Evolutionary conservation across 2,113 vertebrate species (phyloP).

Genomic region (Castor canadensis): DNA sequence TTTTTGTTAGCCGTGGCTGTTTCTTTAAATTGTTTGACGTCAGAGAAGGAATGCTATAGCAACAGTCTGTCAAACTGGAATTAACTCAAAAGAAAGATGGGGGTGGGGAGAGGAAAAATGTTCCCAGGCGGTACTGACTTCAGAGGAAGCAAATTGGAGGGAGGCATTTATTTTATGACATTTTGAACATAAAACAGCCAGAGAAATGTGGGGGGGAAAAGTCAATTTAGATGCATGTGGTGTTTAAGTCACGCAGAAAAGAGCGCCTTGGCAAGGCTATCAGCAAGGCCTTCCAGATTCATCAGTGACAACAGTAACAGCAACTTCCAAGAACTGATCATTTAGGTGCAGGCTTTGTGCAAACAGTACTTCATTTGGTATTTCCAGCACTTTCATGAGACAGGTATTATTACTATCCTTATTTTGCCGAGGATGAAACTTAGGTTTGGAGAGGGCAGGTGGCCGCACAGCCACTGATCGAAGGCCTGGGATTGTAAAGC

Average conservation of each 20-base stretch:
- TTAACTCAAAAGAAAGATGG: constrained; percentile 82
- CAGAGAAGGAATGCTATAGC: constrained; percentile 85
- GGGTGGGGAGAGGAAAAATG: constrained; percentile 71
- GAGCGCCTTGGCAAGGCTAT: neutral
- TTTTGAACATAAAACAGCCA: constrained; percentile 51
- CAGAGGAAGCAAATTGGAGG: constrained; percentile 69
- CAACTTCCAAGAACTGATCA: neutral
- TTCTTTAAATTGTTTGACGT: constrained; percentile 85
- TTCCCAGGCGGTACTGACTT: constrained; percentile 64
- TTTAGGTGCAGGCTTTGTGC: neutral
- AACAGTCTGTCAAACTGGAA: constrained; percentile 87
- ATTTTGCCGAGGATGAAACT: neutral
- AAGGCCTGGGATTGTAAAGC: neutral
- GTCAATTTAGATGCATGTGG: neutral
- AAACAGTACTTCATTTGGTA: neutral
- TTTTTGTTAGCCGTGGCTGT: constrained; percentile 68
- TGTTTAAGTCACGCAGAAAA: neutral
- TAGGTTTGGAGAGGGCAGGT: neutral
- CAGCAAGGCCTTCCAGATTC: neutral
- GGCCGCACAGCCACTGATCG: neutral
- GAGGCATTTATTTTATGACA: constrained; percentile 59
- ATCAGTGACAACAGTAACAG: neutral
- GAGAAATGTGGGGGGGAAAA: neutral
- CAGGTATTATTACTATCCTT: neutral
- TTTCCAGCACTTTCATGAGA: neutral